Evolutionary conservation across 2,797 vertebrate genomes (phyloP).

Genomic region (Falco rusticolus): DNA sequence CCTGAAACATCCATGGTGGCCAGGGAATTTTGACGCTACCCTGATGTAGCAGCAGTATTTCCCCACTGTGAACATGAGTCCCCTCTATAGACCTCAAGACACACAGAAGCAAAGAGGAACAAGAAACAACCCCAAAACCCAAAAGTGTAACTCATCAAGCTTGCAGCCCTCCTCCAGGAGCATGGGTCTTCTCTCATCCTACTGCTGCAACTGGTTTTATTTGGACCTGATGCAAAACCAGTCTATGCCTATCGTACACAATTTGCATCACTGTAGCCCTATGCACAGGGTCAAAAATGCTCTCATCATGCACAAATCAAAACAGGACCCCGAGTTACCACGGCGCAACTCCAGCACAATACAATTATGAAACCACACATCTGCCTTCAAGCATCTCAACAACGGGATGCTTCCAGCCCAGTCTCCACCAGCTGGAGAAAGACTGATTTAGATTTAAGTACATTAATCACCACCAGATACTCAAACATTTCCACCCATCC

Average conservation of each 20-base stretch:
- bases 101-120: not conserved
- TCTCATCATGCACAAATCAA: not conserved
- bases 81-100: not conserved
- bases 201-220: not conserved
- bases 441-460: not conserved
- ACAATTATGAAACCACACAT: not conserved
- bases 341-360: not conserved
- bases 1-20: not conserved
- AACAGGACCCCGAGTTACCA: not conserved
- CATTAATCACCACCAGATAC: not conserved
- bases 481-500: not conserved
- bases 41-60: not conserved
- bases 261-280: not conserved
- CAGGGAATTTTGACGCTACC: not conserved
- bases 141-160: not conserved
- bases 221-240: not conserved
- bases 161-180: not conserved
- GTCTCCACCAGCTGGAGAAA: not conserved
- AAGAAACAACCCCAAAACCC: not conserved
- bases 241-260: accelerated
- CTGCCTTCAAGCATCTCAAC: not conserved
- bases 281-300: not conserved
- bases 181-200: not conserved
- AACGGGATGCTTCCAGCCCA: not conserved
- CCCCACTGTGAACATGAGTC: not conserved